A percentile compares a stretch with the other conserved stretches of the same genome.
These are phyloP conservation scores for Exocentrus adspersus DNA, from an alignment of 2,888 invertebrate genomes.

Conservation along the genomic window DNA sequence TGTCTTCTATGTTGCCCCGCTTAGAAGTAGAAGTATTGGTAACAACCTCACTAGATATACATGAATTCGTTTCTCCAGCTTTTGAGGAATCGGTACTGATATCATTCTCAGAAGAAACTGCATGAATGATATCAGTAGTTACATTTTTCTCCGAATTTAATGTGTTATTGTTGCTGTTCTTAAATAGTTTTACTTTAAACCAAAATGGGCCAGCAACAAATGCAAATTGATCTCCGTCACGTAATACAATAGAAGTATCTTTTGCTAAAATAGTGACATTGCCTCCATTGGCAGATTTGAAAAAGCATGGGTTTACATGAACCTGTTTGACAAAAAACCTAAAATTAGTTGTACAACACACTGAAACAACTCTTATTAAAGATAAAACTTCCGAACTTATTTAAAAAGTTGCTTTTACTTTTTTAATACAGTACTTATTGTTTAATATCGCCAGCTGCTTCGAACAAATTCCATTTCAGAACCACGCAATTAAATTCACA, in stretches of 20 bases:
- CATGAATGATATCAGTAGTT: neutral
- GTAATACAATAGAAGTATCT: slow-evolving; percentile 57
- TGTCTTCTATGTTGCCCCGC: slow-evolving; percentile 1
- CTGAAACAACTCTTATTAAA: neutral
- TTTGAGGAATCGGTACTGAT: neutral
- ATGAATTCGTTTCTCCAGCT: neutral
- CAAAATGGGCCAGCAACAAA: slow-evolving; percentile 66
- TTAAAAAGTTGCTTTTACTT: too few species aligned
- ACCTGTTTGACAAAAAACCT: slow-evolving; percentile 56
- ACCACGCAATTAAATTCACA: too few species aligned
- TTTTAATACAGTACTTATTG: too few species aligned
- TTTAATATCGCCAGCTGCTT: too few species aligned
- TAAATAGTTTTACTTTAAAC: slow-evolving; percentile 62
- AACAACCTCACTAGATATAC: neutral
- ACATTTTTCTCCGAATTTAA: neutral
- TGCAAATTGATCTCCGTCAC: slow-evolving; percentile 67
- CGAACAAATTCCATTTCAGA: too few species aligned
- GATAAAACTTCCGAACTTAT: too few species aligned
- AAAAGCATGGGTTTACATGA: slow-evolving; percentile 69
- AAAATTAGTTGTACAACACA: neutral
- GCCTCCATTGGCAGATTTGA: slow-evolving; percentile 55
- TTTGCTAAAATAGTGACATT: slow-evolving; percentile 59
- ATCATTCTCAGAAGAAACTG: neutral
- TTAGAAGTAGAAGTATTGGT: neutral
- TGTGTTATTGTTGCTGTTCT: slow-evolving; percentile 30